Conservation (phyloP, 53 echinoderm and acorn worm genomes). For the Crossaster papposus region DNA sequence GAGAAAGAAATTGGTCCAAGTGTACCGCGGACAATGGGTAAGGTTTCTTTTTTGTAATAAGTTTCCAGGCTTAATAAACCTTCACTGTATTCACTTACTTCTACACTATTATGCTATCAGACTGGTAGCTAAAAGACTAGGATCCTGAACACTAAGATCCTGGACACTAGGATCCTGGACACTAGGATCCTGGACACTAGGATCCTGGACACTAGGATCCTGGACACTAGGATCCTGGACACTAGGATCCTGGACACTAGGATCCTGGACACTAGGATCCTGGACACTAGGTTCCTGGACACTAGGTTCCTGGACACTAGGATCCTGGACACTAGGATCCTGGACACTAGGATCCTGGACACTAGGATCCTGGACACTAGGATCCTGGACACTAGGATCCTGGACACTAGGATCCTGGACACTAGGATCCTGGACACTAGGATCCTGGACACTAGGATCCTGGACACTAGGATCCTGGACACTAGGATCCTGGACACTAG, state of each 20-base stretch:
- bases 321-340: background rate
- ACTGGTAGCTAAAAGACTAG: too few relatives aligned
- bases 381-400: background rate
- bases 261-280: background rate
- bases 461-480: background rate
- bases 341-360: background rate
- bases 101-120: too few relatives aligned
- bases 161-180: background rate
- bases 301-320: background rate
- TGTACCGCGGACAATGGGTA: too few relatives aligned
- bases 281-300: background rate
- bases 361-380: background rate
- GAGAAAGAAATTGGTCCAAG: too few relatives aligned
- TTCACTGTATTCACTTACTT: too few relatives aligned
- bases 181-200: background rate
- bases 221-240: background rate
- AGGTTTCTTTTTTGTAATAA: too few relatives aligned
- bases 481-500: background rate
- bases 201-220: background rate
- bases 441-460: background rate
- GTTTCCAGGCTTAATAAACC: too few relatives aligned
- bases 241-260: background rate
- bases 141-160: too few relatives aligned
- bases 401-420: background rate
- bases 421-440: background rate